Base-by-base conservation (phyloP, 2,113 vertebrate species). In the Cololabis saira region DNA sequence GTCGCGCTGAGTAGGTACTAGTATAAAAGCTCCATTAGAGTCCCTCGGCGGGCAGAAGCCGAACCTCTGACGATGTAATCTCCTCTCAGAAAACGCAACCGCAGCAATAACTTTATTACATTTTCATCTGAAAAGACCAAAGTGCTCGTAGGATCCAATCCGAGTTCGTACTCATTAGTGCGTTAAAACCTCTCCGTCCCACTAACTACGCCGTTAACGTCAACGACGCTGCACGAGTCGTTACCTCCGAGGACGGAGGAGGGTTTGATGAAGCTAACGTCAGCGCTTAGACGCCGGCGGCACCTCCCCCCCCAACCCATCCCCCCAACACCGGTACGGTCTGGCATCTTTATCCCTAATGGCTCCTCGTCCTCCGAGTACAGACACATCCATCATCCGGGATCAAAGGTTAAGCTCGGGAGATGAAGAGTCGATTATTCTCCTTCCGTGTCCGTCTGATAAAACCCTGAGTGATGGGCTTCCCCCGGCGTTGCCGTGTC, bases 351-450 rank as follows among this genome's bases (percentile, higher is more conserved):
- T 73, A 55, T 89, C 43, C 50, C 49, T 84, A 89, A 89, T 80
- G 75, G 76, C 50, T 43, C 53, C 75, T 71, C 55, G 40, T 73
- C 71, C 56, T 77, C 50, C 65, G 62, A 59, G 64, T 76, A 75
- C 67, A 83, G 71, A 83, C 67, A 43, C 85, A 88, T 90, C 71
- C 49, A 87, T 90, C 87, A 90, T 70, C 30, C 61, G 11, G 27
- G 77, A 77, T 84, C 76, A 85, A 74, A 86, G 85, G 87, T 65
- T 9, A 40, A 10, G 12, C n/a, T 13, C 22, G 22, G 55, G 53
- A 67, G 73, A 82, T 84, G 71, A 90, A 58, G 79, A 83, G 76
- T 70, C 30, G 33, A 87, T 89, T 83, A 90, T 80, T 84, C 33
- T 37, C 40, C 69, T 58, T 24, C 49, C 41, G 14, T 22, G 27